These are phyloP conservation scores for Tamandua tetradactyla DNA, from an alignment of 2,797 vertebrate species.

Conservation along the genomic window DNA sequence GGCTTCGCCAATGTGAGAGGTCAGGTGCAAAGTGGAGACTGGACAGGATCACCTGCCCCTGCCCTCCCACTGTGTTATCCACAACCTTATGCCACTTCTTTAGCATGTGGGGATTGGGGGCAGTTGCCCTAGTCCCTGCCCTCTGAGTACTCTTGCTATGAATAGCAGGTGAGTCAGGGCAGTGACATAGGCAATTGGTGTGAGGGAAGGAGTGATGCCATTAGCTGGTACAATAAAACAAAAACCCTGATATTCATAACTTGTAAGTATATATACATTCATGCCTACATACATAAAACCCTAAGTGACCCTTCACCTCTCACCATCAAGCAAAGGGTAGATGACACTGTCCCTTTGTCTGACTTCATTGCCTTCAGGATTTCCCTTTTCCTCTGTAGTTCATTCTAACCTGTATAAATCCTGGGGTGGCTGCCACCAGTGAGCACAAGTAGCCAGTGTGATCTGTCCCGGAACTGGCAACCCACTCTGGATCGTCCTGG, in stretches of 20 bases:
- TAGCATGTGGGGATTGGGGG: accelerated
- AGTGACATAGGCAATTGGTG: not conserved
- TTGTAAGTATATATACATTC: not conserved
- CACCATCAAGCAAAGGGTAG: not conserved
- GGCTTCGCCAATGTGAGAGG: not conserved
- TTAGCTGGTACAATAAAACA: not conserved
- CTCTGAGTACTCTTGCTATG: not conserved
- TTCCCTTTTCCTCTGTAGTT: not conserved
- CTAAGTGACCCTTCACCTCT: not conserved
- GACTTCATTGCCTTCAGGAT: not conserved
- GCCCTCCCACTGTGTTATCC: not conserved
- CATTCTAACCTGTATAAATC: not conserved
- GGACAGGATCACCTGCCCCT: not conserved
- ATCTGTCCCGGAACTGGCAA: not conserved
- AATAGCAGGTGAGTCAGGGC: not conserved
- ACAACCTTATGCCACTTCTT: not conserved
- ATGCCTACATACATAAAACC: not conserved
- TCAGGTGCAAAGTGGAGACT: not conserved
- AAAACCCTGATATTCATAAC: not conserved
- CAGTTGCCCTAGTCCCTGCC: not conserved
- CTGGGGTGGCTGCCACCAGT: accelerated
- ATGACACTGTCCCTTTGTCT: not conserved
- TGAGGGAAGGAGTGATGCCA: not conserved
- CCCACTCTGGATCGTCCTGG: not conserved
- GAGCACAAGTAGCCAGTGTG: accelerated